Percentiles rank a stretch among this genome's conserved stretches.
Evolutionary conservation across 2,113 vertebrate species (phyloP).

Genomic region (Penelope pileata): DNA sequence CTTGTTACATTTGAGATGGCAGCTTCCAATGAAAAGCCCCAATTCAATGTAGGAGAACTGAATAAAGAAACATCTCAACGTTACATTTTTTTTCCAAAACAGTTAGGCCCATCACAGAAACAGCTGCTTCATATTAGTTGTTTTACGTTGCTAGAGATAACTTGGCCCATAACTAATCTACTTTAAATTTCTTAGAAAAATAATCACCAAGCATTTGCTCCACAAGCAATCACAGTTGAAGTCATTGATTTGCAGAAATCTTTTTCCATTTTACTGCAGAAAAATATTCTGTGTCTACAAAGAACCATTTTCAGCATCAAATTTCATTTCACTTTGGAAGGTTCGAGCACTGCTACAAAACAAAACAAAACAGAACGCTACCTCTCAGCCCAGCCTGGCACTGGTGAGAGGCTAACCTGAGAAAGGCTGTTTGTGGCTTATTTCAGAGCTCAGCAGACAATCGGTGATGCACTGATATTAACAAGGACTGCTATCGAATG

Average conservation of each 20-base stretch:
- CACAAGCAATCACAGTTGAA: neutral
- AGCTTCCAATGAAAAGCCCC: neutral
- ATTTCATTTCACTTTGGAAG: neutral
- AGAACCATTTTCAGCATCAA: neutral
- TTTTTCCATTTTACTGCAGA: neutral
- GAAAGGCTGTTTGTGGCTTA: neutral
- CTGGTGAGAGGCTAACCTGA: neutral
- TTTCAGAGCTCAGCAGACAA: neutral
- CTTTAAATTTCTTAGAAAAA: slow-evolving; percentile 54
- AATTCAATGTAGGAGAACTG: neutral
- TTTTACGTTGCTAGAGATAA: neutral
- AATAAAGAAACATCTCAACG: neutral
- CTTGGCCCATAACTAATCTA: slow-evolving; percentile 16
- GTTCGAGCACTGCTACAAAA: neutral
- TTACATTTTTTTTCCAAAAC: neutral
- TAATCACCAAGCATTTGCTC: slow-evolving; percentile 27
- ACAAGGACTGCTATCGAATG: neutral
- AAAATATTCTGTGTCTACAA: neutral
- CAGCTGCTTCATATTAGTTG: slow-evolving; percentile 24
- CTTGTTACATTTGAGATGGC: neutral
- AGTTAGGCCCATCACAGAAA: neutral
- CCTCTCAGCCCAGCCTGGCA: neutral
- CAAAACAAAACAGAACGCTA: neutral
- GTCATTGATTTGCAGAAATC: neutral
- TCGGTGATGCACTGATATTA: neutral